phyloP scores from a whole-genome alignment of 2,113 vertebrate species.

The Ifrita kowaldi region DNA sequence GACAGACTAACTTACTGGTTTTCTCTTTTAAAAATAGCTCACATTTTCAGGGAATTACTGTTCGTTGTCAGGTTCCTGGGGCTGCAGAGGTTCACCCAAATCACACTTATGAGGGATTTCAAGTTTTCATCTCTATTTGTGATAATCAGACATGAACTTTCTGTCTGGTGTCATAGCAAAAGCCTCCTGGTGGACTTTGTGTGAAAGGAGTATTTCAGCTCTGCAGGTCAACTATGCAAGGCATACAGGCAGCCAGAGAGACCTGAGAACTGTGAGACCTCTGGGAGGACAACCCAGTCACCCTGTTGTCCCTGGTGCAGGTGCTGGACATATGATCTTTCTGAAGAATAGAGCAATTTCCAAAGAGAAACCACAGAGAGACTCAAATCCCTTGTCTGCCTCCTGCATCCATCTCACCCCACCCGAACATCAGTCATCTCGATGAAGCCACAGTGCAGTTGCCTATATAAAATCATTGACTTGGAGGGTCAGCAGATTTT shows the following conservation, averaged over 20 bases:
- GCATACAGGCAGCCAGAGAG: not conserved
- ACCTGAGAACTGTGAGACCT: not conserved
- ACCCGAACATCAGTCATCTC: not conserved
- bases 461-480: not conserved
- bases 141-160: not conserved
- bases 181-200: not conserved
- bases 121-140: not conserved
- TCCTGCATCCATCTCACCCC: not conserved
- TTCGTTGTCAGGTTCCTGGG: not conserved
- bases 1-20: not conserved
- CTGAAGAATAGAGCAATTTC: not conserved
- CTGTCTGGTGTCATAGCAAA: not conserved
- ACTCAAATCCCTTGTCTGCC: not conserved
- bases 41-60: not conserved
- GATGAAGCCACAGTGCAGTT: not conserved
- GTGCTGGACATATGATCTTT: not conserved
- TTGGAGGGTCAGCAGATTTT: not conserved
- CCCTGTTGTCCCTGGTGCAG: not conserved
- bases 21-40: not conserved
- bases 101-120: not conserved
- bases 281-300: not conserved
- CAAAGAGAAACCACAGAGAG: not conserved
- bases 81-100: not conserved
- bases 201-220: not conserved
- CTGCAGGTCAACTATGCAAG: not conserved